A percentile compares a stretch with the other conserved stretches of the same genome.
phyloP scores from a whole-genome alignment of 2,888 invertebrate species.

The Oscheius sp. region DNA sequence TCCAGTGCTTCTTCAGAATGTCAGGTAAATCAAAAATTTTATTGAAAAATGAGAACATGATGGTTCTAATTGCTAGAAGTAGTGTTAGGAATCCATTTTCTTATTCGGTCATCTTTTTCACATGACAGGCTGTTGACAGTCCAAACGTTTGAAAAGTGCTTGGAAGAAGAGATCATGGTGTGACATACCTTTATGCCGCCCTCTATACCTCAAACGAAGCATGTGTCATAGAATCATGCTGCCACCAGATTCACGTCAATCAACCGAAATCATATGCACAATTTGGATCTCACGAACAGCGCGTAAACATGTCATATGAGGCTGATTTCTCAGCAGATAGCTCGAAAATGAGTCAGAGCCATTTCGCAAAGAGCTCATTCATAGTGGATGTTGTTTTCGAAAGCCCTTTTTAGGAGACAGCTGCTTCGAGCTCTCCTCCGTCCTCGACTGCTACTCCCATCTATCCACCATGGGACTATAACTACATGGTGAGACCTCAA shows the following conservation, averaged over 20 bases:
- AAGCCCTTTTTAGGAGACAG: slow-evolving; percentile 9
- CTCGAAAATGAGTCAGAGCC: background rate
- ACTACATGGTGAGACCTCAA: slow-evolving; percentile 28
- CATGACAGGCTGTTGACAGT: no score
- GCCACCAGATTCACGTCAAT: background rate
- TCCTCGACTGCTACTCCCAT: slow-evolving; percentile 4
- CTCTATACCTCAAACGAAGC: no score
- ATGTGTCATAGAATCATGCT: no score
- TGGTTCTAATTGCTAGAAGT: background rate
- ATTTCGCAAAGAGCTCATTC: background rate
- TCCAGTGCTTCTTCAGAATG: background rate
- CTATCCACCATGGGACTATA: slow-evolving; percentile 10
- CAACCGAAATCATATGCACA: background rate
- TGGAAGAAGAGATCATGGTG: no score
- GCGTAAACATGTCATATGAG: background rate
- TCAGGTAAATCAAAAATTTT: slow-evolving; percentile 1
- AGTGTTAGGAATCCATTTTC: background rate
- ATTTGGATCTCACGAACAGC: background rate
- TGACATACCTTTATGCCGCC: no score
- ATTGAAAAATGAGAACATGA: background rate
- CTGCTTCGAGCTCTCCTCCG: slow-evolving; percentile 2
- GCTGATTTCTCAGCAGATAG: background rate
- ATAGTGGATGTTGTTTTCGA: background rate
- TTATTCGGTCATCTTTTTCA: background rate
- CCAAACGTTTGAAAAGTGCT: no score